Conservation (phyloP, 2,888 invertebrate species). For the Phortica magna region DNA sequence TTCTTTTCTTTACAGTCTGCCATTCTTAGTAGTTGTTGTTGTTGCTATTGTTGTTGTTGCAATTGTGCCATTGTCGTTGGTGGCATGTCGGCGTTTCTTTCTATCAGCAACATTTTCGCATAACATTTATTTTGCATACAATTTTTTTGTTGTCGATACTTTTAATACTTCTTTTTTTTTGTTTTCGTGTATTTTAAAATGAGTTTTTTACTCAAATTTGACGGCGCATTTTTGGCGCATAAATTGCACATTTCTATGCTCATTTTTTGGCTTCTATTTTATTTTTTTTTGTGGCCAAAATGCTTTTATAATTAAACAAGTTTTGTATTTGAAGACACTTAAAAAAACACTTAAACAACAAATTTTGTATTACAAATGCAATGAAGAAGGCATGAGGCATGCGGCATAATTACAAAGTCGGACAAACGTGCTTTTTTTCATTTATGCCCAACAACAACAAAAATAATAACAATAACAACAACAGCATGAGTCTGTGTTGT, state of each 20-base stretch:
- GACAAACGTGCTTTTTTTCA: not conserved
- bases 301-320: not conserved
- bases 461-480: not conserved
- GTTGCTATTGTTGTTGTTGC: not conserved
- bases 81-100: conserved; percentile 12
- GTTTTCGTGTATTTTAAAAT: not conserved
- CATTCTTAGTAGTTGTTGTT: conserved; percentile 10
- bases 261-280: not conserved
- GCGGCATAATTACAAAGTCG: not conserved
- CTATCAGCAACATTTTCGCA: conserved; percentile 29
- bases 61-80: conserved; percentile 17
- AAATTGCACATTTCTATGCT: not conserved
- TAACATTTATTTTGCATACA: conserved; percentile 23
- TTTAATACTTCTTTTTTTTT: not conserved
- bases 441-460: not conserved
- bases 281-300: not conserved
- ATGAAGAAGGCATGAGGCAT: not conserved
- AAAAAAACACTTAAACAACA: not conserved
- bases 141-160: not conserved
- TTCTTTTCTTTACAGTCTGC: conserved; percentile 9
- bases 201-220: not conserved
- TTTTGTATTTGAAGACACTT: not conserved
- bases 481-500: too few species aligned
- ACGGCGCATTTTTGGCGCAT: not conserved
- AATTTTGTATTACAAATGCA: not conserved